A percentile compares a stretch with the other conserved stretches of the same genome.
phyloP scores from a whole-genome alignment of 2,797 vertebrate genomes.

The Holocentrus rufus region DNA sequence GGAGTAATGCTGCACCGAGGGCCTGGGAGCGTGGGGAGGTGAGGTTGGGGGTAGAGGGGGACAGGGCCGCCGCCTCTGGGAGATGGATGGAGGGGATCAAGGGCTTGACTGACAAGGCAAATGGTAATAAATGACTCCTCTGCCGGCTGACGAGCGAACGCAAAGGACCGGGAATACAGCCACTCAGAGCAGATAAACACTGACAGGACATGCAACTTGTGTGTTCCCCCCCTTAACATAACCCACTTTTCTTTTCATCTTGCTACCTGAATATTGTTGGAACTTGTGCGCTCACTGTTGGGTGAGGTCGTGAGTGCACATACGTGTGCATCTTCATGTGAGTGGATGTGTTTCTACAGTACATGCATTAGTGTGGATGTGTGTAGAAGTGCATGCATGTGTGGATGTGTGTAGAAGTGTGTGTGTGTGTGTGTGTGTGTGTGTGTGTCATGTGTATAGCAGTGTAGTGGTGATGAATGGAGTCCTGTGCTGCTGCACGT shows the following conservation, averaged over 20 bases:
- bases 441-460: conserved; percentile 40
- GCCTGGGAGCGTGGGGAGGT: not conserved
- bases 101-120: conserved; percentile 73
- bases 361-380: not conserved
- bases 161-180: conserved; percentile 47
- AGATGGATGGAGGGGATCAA: conserved; percentile 66
- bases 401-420: conserved; percentile 8
- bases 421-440: not conserved
- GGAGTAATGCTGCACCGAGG: conserved; percentile 40
- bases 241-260: conserved; percentile 22
- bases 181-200: conserved; percentile 64
- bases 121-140: conserved; percentile 72
- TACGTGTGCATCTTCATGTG: not conserved
- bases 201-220: conserved; percentile 48
- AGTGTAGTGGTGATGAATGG: conserved; percentile 70
- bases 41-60: conserved; percentile 7
- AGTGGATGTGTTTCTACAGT: not conserved
- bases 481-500: conserved; percentile 57
- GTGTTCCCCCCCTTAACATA: conserved; percentile 30
- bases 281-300: conserved; percentile 1
- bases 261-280: not conserved
- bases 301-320: not conserved
- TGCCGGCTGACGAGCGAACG: conserved; percentile 56
- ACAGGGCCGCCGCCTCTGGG: conserved; percentile 20
- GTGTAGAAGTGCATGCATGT: conserved; percentile 14